Percentiles rank a stretch among this genome's conserved stretches.
These are phyloP conservation scores for Hystrix brachyura DNA, from an alignment of 2,113 vertebrate genomes.

Conservation along the genomic window DNA sequence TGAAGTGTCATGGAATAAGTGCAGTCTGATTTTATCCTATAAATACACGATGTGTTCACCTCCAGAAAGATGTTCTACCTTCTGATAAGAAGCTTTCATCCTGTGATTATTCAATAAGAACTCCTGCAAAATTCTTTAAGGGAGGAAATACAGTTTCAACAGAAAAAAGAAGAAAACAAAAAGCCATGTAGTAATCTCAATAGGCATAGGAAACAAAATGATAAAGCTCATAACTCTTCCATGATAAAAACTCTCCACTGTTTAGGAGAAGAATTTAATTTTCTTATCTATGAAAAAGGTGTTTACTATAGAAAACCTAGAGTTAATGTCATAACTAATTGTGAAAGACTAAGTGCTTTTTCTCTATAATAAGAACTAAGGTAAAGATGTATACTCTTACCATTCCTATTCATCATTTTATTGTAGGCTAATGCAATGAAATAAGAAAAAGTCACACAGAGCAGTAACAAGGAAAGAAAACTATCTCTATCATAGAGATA, in stretches of 20 bases:
- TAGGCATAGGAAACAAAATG: background rate
- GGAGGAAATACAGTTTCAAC: background rate
- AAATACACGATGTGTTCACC: background rate
- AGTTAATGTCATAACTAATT: background rate
- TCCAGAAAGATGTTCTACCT: background rate
- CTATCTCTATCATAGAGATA: background rate
- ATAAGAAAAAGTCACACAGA: background rate
- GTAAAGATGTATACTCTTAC: background rate
- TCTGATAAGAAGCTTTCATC: background rate
- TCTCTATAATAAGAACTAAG: background rate
- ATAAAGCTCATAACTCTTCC: background rate
- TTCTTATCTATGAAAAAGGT: background rate
- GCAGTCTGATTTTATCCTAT: background rate
- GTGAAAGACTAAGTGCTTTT: background rate
- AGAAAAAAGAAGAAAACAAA: background rate
- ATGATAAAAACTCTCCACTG: constrained; percentile 1
- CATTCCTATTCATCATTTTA: background rate
- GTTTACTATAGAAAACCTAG: background rate
- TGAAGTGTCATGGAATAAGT: background rate
- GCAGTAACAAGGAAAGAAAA: constrained; percentile 18
- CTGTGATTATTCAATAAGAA: background rate
- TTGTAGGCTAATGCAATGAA: background rate
- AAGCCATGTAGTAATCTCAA: background rate
- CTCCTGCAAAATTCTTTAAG: background rate
- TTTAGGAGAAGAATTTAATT: background rate